phyloP scores from a whole-genome alignment of 2,888 invertebrate species.

The Homarus gammarus region DNA sequence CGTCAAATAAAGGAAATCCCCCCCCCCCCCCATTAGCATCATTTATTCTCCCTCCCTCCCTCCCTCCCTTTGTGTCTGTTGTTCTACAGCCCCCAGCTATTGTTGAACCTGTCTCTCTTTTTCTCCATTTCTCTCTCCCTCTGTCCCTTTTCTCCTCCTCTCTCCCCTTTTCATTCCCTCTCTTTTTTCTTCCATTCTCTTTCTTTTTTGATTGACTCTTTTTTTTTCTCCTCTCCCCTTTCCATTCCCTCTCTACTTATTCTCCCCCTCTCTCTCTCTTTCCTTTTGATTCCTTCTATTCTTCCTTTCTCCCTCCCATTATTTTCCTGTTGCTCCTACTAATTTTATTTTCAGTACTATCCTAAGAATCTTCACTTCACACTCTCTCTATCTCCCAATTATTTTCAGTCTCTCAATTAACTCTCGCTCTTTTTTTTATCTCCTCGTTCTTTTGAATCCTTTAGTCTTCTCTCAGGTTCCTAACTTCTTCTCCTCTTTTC shows the following conservation, averaged over 20 bases:
- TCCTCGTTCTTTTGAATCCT: too few species aligned
- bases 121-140: constrained; percentile 4
- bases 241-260: neutral
- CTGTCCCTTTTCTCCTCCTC: neutral
- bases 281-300: neutral
- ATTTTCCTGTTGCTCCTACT: too few species aligned
- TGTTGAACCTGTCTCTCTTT: neutral
- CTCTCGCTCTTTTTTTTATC: too few species aligned
- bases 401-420: too few species aligned
- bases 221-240: neutral
- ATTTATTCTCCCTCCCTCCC: neutral
- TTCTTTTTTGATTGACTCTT: too few species aligned
- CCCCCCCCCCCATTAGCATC: neutral
- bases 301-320: neutral
- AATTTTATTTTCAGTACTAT: too few species aligned
- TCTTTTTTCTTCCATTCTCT: constrained; percentile 11
- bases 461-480: too few species aligned
- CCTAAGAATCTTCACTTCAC: too few species aligned
- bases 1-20: neutral
- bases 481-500: too few species aligned
- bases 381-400: neutral
- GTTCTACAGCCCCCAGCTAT: too few species aligned
- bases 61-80: neutral
- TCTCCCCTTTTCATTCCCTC: neutral
- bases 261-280: constrained; percentile 16